Evolutionary conservation across 2,888 invertebrate species (phyloP).

Genomic region (Phyllotreta cruciferae): DNA sequence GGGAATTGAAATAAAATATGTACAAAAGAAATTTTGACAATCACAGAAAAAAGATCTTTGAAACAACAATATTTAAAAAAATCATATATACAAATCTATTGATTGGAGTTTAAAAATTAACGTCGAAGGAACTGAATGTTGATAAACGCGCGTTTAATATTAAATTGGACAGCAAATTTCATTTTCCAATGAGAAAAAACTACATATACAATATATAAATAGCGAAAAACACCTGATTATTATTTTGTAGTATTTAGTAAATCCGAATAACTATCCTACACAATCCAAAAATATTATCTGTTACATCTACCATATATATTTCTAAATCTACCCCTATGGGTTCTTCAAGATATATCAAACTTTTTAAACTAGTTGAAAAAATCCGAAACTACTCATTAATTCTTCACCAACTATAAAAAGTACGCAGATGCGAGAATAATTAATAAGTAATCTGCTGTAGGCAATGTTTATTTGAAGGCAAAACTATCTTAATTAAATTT

Average conservation of each 20-base stretch:
- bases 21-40: constrained; percentile 47
- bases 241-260: constrained; percentile 47
- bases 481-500: constrained; percentile 3
- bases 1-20: constrained; percentile 38
- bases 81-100: constrained; percentile 45
- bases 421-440: constrained; percentile 8
- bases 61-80: constrained; percentile 44
- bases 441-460: constrained; percentile 19
- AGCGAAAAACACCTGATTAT: constrained; percentile 52
- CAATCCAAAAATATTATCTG: constrained; percentile 61
- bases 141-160: constrained; percentile 41
- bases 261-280: constrained; percentile 56
- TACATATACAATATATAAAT: constrained; percentile 36
- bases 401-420: constrained; percentile 4
- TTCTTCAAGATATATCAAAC: constrained; percentile 53
- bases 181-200: constrained; percentile 40
- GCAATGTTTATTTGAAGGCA: constrained; percentile 13
- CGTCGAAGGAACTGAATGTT: constrained; percentile 38
- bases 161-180: constrained; percentile 38
- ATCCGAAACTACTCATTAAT: constrained; percentile 27
- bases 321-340: constrained; percentile 50
- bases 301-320: constrained; percentile 55
- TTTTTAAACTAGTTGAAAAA: constrained; percentile 46
- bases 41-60: constrained; percentile 49
- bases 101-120: constrained; percentile 35